Conservation (phyloP, 2,113 vertebrate species). For the Rhabdomys dilectus region DNA sequence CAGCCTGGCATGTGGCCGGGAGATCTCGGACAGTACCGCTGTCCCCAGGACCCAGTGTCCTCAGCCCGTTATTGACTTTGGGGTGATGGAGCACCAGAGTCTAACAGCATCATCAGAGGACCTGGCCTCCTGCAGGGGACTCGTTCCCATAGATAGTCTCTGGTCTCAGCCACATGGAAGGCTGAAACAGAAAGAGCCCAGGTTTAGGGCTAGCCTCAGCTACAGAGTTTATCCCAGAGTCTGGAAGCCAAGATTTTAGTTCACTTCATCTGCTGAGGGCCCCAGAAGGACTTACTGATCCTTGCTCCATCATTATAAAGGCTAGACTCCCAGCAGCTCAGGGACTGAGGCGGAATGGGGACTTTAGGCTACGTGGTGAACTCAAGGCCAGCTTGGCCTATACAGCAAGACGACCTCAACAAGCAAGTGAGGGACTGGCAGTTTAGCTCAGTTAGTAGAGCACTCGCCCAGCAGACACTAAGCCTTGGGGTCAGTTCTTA, state of each 20-base stretch:
- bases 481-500: not conserved
- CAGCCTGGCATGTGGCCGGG: rapidly evolving
- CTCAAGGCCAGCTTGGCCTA: not conserved
- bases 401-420: not conserved
- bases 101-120: not conserved
- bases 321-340: not conserved
- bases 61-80: not conserved
- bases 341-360: not conserved
- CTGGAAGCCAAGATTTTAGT: not conserved
- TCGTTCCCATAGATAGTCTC: not conserved
- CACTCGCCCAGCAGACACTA: not conserved
- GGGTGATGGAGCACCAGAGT: too few relatives aligned
- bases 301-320: not conserved
- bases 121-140: rapidly evolving
- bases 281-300: not conserved
- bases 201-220: not conserved
- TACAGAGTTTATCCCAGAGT: not conserved
- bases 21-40: not conserved
- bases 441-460: not conserved
- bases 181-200: not conserved
- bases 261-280: too few relatives aligned
- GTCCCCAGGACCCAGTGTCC: not conserved
- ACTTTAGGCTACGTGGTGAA: not conserved
- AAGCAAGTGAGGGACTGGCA: not conserved
- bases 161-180: not conserved